These are phyloP conservation scores for Corydoras maculifer DNA, from an alignment of 2,113 vertebrate genomes.

Conservation along the genomic window DNA sequence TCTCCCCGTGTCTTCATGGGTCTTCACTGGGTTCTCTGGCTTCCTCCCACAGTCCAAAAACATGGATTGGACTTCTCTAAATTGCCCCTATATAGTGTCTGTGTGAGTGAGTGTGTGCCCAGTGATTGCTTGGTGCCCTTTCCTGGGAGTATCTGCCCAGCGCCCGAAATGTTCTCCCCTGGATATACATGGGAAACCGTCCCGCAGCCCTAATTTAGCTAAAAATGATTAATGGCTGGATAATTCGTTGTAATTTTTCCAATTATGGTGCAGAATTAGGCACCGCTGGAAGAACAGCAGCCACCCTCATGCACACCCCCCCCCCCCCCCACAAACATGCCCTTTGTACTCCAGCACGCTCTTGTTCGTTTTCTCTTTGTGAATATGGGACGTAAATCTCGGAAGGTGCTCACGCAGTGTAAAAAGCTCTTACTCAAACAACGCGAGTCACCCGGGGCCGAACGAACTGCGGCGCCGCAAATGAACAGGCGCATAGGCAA, in stretches of 20 bases:
- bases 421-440: conserved; percentile 35
- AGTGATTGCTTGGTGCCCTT: no score
- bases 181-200: no score
- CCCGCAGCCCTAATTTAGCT: no score
- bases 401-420: conserved; percentile 13
- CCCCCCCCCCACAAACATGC: neutral
- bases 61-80: no score
- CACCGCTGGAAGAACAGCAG: neutral
- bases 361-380: conserved; percentile 20
- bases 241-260: no score
- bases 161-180: no score
- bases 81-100: no score
- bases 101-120: no score
- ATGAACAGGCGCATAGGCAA: conserved; percentile 20
- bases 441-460: conserved; percentile 26
- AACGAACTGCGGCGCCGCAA: conserved; percentile 34
- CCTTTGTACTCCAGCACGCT: neutral
- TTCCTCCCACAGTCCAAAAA: neutral
- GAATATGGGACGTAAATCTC: neutral
- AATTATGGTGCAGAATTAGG: neutral
- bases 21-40: neutral
- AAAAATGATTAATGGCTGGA: no score
- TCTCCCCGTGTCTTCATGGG: neutral
- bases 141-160: no score
- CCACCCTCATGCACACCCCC: conserved; percentile 12